Base-by-base conservation (phyloP, 2,797 vertebrate genomes). In the Antrozous pallidus region DNA sequence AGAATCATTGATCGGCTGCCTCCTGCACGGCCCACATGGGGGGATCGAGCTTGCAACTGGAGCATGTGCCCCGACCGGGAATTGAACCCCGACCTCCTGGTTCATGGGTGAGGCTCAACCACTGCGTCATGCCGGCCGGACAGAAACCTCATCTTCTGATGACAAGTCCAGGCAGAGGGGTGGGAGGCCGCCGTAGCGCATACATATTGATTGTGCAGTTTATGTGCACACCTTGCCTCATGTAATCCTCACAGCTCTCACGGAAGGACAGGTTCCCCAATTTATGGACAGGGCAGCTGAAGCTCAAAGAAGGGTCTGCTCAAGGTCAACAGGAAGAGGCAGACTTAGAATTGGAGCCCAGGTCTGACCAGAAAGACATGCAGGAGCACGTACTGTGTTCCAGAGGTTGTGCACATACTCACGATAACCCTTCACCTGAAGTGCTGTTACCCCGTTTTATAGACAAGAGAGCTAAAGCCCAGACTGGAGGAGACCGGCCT, bases 301-400 rank as follows among this genome's bases (percentile, higher is more conserved):
- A 51, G 38, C 26, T 71, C 54, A 7, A 58, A 78, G 61, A 31
- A 47, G 71, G 73, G 22, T 51, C 70, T 7, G 4, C 14, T 94
- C 86, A n/a, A 81, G 77, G 82, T 83, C 89, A 89, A 85, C 33
- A 54, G 85, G 22, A 33, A 91, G 77, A 9, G n/a, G n/a, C 56
- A 93, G 75, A 58, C 42, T 93, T 26, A 45, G 49, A 86, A 71
- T 31, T 16, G 22, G 22, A 86, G 89, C n/a, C 18, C 54, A 83
- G 36, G 65, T 58, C 40, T 77, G 58, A 82, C 18, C 85, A 83
- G n/a, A 93, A 5, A 20, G 63, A 58, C 61, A 6, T 33, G 33
- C 26, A n/a, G 16, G 8, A 94, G 36, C 38, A 36, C 17, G 70
- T 14, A 17, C n/a, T 42, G 65, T 84, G 63, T 67, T 61, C 38